Evolutionary conservation across 2,797 vertebrate genomes (phyloP).

Genomic region (Pseudochromis fuscus): DNA sequence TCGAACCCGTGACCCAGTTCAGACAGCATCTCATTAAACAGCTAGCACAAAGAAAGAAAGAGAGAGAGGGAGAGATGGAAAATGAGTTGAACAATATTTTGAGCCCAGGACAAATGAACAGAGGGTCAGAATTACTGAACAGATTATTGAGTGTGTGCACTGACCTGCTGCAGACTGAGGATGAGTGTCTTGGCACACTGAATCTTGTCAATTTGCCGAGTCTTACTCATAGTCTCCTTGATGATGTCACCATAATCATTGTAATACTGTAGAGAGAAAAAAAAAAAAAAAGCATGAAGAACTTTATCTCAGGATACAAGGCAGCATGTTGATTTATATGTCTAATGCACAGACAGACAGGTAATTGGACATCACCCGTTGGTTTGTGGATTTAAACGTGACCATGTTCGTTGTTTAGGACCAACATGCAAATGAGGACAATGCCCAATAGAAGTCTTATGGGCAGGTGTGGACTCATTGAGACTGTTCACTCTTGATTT

Average conservation of each 20-base stretch:
- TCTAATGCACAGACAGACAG: no score
- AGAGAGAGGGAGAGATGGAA: conserved; percentile 1
- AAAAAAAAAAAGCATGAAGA: not conserved
- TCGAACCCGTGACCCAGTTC: conserved; percentile 97
- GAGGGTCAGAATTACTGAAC: not conserved
- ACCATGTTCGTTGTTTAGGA: no score
- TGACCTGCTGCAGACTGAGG: conserved; percentile 98
- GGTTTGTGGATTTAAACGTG: no score
- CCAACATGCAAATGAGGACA: no score
- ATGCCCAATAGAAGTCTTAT: no score
- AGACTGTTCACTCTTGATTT: no score
- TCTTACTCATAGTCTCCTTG: conserved; percentile 99
- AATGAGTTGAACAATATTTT: conserved; percentile 5
- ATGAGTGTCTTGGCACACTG: conserved; percentile 99
- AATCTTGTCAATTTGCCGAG: conserved; percentile 98
- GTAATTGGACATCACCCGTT: no score
- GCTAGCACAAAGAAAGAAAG: conserved; percentile 85
- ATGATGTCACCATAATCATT: conserved; percentile 99
- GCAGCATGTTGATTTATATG: not conserved
- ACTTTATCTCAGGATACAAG: no score
- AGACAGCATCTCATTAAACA: conserved; percentile 99
- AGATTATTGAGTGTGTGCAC: conserved; percentile 46
- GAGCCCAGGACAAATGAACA: not conserved
- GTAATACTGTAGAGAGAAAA: conserved; percentile 93
- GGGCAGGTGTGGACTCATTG: no score